These are phyloP conservation scores for Athalia circularis DNA, from an alignment of 2,888 invertebrate species.

Conservation along the genomic window DNA sequence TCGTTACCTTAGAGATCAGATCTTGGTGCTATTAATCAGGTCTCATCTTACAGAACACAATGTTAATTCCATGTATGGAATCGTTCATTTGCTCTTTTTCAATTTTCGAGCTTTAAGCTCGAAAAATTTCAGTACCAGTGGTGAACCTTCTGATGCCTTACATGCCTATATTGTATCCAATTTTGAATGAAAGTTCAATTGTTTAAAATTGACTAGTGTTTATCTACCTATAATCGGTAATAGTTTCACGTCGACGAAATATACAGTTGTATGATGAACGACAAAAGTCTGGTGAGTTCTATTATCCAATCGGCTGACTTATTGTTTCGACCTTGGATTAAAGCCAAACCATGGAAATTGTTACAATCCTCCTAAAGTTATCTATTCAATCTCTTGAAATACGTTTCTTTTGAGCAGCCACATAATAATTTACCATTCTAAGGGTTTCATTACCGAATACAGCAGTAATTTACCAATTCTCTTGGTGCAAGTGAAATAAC, in stretches of 20 bases:
- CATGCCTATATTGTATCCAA: slow-evolving; percentile 34
- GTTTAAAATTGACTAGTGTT: neutral
- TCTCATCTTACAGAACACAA: neutral
- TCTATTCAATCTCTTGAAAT: neutral
- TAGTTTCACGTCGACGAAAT: neutral
- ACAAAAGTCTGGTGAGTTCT: slow-evolving; percentile 5
- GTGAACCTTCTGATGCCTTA: slow-evolving; percentile 45
- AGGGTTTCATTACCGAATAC: too few relatives aligned
- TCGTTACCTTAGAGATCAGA: too few relatives aligned
- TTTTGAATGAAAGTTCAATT: slow-evolving; percentile 19
- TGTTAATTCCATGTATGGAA: slow-evolving; percentile 2
- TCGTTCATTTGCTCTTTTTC: neutral
- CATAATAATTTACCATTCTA: too few relatives aligned
- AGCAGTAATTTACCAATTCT: too few relatives aligned
- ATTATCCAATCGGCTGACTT: neutral
- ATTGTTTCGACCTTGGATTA: neutral
- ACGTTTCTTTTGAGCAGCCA: neutral
- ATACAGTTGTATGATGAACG: slow-evolving; percentile 9
- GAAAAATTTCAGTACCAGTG: slow-evolving; percentile 25
- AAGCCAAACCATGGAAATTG: too few relatives aligned
- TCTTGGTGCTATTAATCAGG: too few relatives aligned
- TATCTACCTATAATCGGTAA: slow-evolving; percentile 5
- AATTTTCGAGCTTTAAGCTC: neutral
- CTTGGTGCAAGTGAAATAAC: neutral
- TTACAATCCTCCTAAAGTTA: neutral